Evolutionary conservation across 2,113 vertebrate genomes (phyloP).

Genomic region (Sarotherodon lohbergeri): DNA sequence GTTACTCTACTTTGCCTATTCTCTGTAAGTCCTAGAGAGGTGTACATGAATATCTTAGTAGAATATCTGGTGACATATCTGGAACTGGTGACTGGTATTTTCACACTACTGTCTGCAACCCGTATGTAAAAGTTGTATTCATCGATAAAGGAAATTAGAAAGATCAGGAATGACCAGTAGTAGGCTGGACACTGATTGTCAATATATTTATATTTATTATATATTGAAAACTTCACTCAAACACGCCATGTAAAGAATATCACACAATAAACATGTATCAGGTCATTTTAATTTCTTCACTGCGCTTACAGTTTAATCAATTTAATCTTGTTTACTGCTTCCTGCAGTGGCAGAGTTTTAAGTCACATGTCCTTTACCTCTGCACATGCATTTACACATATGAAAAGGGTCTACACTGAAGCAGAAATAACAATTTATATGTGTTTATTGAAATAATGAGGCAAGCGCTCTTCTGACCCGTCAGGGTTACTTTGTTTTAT

Average conservation of each 20-base stretch:
- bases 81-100: background rate
- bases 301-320: background rate
- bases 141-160: background rate
- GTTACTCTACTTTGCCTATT: background rate
- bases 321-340: background rate
- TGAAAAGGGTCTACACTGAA: background rate
- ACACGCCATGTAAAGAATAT: background rate
- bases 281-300: background rate
- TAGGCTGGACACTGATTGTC: background rate
- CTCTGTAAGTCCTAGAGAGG: background rate
- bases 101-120: background rate
- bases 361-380: constrained; percentile 39
- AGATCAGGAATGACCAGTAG: background rate
- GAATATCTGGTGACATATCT: background rate
- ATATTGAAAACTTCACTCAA: background rate
- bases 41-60: background rate
- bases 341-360: background rate
- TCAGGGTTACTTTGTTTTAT: background rate
- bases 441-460: background rate
- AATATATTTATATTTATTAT: background rate
- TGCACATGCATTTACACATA: background rate
- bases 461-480: background rate
- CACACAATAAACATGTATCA: background rate
- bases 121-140: background rate
- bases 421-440: background rate